These are phyloP conservation scores for Morus bassanus DNA, from an alignment of 2,797 vertebrate genomes.

Conservation along the genomic window DNA sequence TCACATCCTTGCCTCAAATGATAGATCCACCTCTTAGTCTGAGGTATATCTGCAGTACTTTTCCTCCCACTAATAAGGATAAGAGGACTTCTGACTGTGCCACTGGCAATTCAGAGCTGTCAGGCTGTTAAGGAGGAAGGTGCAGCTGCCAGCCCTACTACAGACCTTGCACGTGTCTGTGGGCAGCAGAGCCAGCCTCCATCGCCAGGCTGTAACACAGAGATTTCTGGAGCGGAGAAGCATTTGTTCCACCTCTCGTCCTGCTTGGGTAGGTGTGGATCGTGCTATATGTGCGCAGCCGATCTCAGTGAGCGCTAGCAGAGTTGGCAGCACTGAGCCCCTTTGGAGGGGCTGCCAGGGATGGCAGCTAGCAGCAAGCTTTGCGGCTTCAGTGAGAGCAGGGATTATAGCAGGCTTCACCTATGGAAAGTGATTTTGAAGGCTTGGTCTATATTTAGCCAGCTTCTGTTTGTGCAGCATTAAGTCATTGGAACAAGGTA, in stretches of 20 bases:
- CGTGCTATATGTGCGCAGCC: background rate
- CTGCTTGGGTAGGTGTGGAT: background rate
- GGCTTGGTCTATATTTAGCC: background rate
- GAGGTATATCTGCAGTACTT: background rate
- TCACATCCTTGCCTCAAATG: background rate
- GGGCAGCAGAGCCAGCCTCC: background rate
- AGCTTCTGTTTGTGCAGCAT: conserved; percentile 8
- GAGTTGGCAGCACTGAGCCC: background rate
- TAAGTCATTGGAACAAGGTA: conserved; percentile 14
- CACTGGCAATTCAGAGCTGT: background rate
- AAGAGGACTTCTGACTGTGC: background rate
- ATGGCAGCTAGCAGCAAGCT: background rate
- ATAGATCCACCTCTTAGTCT: background rate
- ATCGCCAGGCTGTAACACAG: rapidly evolving
- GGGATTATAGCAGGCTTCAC: background rate
- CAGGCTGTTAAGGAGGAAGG: background rate
- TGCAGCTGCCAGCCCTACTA: background rate
- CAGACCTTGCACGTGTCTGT: background rate
- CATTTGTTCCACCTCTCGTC: background rate
- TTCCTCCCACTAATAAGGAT: background rate
- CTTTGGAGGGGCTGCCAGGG: background rate
- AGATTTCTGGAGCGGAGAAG: background rate
- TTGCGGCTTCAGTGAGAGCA: background rate
- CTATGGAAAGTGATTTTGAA: background rate
- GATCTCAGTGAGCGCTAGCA: background rate